Conservation (phyloP, 1,140 invertebrate species). For the Pogonognathellus flavescens region DNA sequence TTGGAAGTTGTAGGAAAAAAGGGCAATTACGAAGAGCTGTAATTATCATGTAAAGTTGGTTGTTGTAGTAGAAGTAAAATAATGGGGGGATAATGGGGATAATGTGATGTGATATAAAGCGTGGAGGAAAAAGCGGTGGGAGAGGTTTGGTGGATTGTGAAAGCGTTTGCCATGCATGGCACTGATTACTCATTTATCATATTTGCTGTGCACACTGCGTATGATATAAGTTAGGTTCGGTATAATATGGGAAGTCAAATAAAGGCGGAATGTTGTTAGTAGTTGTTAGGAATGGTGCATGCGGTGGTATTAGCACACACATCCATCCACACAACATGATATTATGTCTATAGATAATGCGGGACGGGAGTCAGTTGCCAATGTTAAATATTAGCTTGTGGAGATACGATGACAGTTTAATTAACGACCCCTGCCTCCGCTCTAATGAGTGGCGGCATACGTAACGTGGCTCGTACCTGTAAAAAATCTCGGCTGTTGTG, state of each 20-base stretch:
- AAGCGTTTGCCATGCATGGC: background rate
- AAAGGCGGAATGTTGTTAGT: conserved; percentile 8
- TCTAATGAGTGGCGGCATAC: conserved; percentile 23
- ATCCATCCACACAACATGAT: background rate
- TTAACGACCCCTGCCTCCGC: conserved; percentile 33
- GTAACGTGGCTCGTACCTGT: conserved; percentile 18
- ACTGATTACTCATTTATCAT: conserved; percentile 50
- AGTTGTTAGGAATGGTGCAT: background rate
- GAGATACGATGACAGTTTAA: conserved; percentile 50
- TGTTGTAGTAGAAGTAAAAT: no score
- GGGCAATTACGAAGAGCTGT: no score
- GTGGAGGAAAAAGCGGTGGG: no score
- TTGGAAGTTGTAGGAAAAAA: no score
- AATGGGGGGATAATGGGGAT: no score
- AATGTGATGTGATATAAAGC: no score
- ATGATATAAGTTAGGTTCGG: no score
- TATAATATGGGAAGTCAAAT: conserved; percentile 23
- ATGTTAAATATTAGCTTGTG: conserved; percentile 45
- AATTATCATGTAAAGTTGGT: no score
- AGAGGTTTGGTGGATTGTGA: no score
- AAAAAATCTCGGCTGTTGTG: conserved; percentile 39
- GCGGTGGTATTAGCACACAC: background rate
- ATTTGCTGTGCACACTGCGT: conserved; percentile 24
- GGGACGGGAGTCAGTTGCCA: background rate
- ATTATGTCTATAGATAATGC: background rate